phyloP scores from a whole-genome alignment of 2,113 vertebrate genomes.

The Sphaerodactylus townsendi region DNA sequence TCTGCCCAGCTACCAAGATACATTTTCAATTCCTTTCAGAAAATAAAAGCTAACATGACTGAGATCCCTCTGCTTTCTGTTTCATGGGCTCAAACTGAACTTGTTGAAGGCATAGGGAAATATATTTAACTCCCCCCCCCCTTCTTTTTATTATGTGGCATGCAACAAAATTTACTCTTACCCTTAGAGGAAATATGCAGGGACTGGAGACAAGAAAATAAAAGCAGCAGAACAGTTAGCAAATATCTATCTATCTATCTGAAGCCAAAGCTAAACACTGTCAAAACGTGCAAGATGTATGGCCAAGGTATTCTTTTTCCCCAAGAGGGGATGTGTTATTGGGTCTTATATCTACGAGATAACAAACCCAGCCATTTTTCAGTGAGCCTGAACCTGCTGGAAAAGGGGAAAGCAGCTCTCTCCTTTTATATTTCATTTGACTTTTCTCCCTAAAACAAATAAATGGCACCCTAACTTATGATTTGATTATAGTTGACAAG shows the following conservation, averaged over 20 bases:
- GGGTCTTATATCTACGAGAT: neutral
- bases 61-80: neutral
- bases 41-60: accelerated
- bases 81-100: neutral
- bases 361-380: neutral
- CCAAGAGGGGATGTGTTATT: neutral
- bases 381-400: neutral
- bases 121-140: neutral
- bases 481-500: too few species aligned
- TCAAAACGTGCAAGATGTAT: neutral
- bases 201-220: neutral
- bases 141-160: neutral
- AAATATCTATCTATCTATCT: neutral
- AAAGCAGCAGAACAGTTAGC: neutral
- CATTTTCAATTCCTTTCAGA: neutral
- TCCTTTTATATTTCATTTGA: too few species aligned
- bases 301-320: neutral
- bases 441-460: too few species aligned
- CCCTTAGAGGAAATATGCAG: neutral
- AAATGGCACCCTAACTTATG: too few species aligned
- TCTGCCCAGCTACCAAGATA: neutral
- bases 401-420: neutral
- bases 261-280: neutral
- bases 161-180: neutral
- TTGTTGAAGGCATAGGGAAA: neutral